A percentile compares a stretch with the other conserved stretches of the same genome.
phyloP scores from a whole-genome alignment of 2,888 invertebrate genomes.

The Caenorhabditis sp. region DNA sequence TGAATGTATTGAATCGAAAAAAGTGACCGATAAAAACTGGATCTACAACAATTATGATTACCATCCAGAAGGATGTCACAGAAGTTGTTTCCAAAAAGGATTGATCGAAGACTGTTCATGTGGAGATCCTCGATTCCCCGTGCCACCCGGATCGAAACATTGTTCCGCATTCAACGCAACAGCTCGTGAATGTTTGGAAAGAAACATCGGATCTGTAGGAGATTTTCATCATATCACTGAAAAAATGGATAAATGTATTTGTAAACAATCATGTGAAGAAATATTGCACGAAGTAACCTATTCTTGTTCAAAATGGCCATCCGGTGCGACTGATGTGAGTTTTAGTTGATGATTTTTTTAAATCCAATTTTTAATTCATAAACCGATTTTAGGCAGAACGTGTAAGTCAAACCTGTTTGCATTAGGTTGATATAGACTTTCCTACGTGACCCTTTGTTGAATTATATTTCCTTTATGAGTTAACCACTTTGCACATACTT shows the following conservation, averaged over 20 bases:
- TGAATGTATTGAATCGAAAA: constrained; percentile 45
- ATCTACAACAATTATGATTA: constrained; percentile 56
- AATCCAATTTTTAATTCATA: background rate
- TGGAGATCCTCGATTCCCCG: constrained; percentile 58
- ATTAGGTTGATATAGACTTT: background rate
- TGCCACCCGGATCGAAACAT: constrained; percentile 40
- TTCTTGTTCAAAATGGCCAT: constrained; percentile 59
- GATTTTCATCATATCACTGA: constrained; percentile 60
- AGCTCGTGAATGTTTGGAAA: constrained; percentile 55
- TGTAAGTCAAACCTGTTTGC: constrained; percentile 19
- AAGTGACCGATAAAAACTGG: constrained; percentile 36
- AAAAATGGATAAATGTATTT: constrained; percentile 51
- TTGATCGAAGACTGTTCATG: constrained; percentile 53
- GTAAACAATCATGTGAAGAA: constrained; percentile 55
- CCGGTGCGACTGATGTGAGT: constrained; percentile 59
- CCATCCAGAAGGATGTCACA: constrained; percentile 59
- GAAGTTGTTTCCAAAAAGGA: constrained; percentile 58
- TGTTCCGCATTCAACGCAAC: constrained; percentile 59
- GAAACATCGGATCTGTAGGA: constrained; percentile 50
- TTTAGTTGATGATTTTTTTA: constrained; percentile 5
- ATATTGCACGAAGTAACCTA: constrained; percentile 53
- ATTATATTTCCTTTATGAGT: background rate
- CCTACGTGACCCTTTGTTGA: background rate
- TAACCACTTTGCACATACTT: background rate
- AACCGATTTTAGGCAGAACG: constrained; percentile 31